Conservation (phyloP, 1,140 invertebrate genomes). For the Orius insidiosus region DNA sequence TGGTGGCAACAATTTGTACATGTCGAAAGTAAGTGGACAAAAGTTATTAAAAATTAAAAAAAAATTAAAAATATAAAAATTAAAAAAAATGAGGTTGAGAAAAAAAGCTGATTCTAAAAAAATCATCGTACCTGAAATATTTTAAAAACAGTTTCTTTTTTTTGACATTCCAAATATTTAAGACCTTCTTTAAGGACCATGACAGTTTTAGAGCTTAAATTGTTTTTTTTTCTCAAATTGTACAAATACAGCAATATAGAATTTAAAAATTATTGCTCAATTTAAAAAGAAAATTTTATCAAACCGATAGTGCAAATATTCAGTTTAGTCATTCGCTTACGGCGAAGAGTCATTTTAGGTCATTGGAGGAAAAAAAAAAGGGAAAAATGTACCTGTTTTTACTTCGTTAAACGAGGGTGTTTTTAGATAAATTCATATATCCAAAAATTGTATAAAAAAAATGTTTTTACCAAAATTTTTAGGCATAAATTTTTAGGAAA, state of each 20-base stretch:
- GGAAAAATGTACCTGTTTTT: conserved; percentile 5
- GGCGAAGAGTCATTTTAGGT: conserved; percentile 8
- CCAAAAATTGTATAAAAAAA: conserved; percentile 12
- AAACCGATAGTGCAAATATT: too few relatives aligned
- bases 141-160: not conserved
- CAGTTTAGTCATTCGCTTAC: too few relatives aligned
- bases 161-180: not conserved
- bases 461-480: conserved; percentile 6
- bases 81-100: conserved; percentile 7
- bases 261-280: too few relatives aligned
- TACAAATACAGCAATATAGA: too few relatives aligned
- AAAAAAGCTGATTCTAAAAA: conserved; percentile 4
- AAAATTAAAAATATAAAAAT: conserved; percentile 1
- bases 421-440: conserved; percentile 15
- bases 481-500: conserved; percentile 11
- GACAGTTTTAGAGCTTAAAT: too few relatives aligned
- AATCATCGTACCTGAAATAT: conserved; percentile 4
- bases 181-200: too few relatives aligned
- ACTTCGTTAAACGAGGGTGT: conserved; percentile 13
- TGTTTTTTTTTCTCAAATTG: too few relatives aligned
- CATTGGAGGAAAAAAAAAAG: conserved; percentile 11
- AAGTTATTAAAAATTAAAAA: not conserved
- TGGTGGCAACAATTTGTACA: conserved; percentile 19
- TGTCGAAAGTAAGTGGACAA: conserved; percentile 11
- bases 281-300: too few relatives aligned